A percentile compares a stretch with the other conserved stretches of the same genome.
Evolutionary conservation across 2,113 vertebrate genomes (phyloP).

Genomic region (Smithornis capensis): DNA sequence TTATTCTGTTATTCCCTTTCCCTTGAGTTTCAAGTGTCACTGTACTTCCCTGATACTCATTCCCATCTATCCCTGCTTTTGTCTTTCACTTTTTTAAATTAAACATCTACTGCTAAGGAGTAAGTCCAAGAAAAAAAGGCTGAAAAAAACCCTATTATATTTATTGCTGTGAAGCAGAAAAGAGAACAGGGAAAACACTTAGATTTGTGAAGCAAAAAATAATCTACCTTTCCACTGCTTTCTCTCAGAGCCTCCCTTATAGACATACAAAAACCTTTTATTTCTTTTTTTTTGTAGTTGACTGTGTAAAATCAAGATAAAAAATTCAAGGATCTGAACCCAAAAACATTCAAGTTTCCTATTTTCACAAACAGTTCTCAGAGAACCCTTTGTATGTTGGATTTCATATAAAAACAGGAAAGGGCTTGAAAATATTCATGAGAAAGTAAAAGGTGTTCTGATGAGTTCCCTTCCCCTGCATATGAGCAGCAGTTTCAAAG

Average conservation of each 20-base stretch:
- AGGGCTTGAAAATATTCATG: neutral
- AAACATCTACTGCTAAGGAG: neutral
- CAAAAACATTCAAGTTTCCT: neutral
- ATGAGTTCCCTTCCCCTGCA: neutral
- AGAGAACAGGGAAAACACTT: neutral
- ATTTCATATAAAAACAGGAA: neutral
- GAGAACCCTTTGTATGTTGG: neutral
- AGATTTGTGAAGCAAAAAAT: neutral
- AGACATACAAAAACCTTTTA: neutral
- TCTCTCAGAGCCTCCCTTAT: neutral
- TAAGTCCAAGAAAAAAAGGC: neutral
- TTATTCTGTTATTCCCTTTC: neutral
- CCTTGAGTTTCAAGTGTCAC: neutral
- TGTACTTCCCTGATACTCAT: neutral
- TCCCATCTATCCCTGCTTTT: neutral
- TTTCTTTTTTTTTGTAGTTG: neutral
- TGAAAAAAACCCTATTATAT: neutral
- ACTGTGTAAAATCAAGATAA: neutral
- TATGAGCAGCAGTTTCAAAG: neutral
- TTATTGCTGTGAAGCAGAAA: neutral
- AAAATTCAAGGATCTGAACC: neutral
- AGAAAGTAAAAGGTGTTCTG: neutral
- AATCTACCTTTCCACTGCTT: neutral
- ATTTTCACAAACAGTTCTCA: neutral
- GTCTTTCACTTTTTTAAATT: neutral